Conservation (phyloP, 2,113 vertebrate genomes). For the Cacatua alba region DNA sequence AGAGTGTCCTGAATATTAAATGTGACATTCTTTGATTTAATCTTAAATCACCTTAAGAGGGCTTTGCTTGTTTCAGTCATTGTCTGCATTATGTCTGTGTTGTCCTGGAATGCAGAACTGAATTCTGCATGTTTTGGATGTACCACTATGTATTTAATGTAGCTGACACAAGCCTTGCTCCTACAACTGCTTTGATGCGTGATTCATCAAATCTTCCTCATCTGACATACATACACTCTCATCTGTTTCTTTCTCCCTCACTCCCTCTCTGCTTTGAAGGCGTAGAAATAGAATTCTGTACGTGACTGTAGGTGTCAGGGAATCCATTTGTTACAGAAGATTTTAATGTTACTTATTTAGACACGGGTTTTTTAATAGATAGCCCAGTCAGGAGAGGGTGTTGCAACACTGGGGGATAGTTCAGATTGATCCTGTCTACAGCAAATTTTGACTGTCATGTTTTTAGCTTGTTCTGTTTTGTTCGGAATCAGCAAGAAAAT, state of each 20-base stretch:
- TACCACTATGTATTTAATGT: not conserved
- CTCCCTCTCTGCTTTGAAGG: not conserved
- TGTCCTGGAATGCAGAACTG: not conserved
- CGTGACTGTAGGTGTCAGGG: not conserved
- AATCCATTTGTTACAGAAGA: not conserved
- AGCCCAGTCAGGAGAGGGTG: not conserved
- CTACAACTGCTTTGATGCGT: not conserved
- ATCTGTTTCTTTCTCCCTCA: not conserved
- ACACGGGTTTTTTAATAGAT: not conserved
- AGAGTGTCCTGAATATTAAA: slow-evolving; percentile 47
- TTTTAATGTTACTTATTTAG: not conserved
- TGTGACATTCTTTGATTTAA: slow-evolving; percentile 45
- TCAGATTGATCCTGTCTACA: not conserved
- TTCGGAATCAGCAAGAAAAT: not conserved
- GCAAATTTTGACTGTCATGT: not conserved
- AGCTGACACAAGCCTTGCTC: not conserved
- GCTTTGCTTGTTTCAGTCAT: not conserved
- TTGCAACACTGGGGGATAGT: not conserved
- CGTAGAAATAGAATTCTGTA: not conserved
- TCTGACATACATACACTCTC: not conserved
- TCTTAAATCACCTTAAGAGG: slow-evolving; percentile 48
- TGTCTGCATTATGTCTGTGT: not conserved
- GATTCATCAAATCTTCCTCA: not conserved
- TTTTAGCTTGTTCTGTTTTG: not conserved
- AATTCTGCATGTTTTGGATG: not conserved